phyloP scores from a whole-genome alignment of 2,113 vertebrate species.

The Corydoras sp. region DNA sequence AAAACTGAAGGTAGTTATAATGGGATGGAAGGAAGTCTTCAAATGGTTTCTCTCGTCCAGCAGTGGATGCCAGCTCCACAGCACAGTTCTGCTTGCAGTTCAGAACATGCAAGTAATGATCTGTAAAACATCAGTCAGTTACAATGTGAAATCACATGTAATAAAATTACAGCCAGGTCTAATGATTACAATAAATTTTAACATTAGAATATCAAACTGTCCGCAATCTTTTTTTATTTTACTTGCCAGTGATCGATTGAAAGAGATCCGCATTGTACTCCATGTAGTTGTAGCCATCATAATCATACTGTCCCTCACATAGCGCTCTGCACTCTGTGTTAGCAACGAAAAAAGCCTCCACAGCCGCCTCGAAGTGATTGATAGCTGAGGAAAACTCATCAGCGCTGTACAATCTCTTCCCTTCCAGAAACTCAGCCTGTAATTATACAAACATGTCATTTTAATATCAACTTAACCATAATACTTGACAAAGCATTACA shows the following conservation, averaged over 20 bases:
- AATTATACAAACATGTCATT: background rate
- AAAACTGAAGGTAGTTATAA: constrained; percentile 95
- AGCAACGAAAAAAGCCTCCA: constrained; percentile 72
- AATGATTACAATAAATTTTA: too few relatives aligned
- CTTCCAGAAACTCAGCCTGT: constrained; percentile 78
- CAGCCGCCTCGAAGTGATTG: constrained; percentile 75
- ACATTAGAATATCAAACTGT: too few relatives aligned
- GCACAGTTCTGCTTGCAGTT: constrained; percentile 89
- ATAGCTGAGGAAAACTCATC: constrained; percentile 71
- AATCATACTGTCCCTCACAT: constrained; percentile 86
- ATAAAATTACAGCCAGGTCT: too few relatives aligned
- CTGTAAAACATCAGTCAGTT: constrained; percentile 54
- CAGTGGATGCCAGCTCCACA: constrained; percentile 74
- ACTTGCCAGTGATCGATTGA: constrained; percentile 83
- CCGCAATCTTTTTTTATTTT: too few relatives aligned
- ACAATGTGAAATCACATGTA: background rate
- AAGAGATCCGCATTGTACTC: constrained; percentile 92
- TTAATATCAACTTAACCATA: background rate
- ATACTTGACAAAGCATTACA: too few relatives aligned
- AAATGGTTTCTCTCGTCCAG: constrained; percentile 74
- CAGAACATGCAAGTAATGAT: constrained; percentile 88
- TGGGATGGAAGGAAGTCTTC: constrained; percentile 88
- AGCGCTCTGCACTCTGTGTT: constrained; percentile 77
- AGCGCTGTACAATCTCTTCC: constrained; percentile 76
- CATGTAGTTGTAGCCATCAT: constrained; percentile 94